Conservation (phyloP, 64 coral and sea anemone genomes). For the Actinia tenebrosa region DNA sequence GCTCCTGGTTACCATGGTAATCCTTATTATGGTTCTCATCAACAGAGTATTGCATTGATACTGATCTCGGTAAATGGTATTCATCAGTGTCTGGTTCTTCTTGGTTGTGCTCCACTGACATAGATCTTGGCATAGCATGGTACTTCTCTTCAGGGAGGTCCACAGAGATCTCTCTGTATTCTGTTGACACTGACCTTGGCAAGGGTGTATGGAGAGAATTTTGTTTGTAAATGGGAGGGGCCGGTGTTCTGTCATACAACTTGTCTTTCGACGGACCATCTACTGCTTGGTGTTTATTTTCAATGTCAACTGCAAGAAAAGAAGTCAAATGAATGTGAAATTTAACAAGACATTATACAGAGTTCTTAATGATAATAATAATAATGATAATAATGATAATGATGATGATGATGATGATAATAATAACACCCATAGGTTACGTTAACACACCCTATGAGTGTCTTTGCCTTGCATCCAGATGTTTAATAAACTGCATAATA, state of each 20-base stretch:
- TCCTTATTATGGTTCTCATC: conserved; percentile 1
- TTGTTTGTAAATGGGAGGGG: background rate
- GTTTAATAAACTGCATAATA: too few relatives aligned
- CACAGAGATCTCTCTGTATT: conserved; percentile 5
- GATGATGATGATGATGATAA: too few relatives aligned
- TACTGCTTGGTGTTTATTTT: background rate
- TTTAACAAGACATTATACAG: background rate
- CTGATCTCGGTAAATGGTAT: background rate
- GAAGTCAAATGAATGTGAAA: too few relatives aligned
- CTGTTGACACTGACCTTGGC: background rate
- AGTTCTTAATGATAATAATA: too few relatives aligned
- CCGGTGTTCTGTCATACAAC: conserved; percentile 4
- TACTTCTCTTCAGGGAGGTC: background rate
- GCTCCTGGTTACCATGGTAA: conserved; percentile 6
- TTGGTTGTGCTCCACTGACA: background rate
- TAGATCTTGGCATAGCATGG: background rate
- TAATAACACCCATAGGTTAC: too few relatives aligned
- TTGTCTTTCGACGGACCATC: background rate
- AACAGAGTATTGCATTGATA: conserved; percentile 7
- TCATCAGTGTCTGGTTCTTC: background rate
- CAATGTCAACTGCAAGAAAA: background rate
- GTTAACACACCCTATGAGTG: too few relatives aligned
- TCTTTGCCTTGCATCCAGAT: too few relatives aligned
- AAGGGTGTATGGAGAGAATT: background rate
- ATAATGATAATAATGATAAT: too few relatives aligned